Evolutionary conservation across 2,113 vertebrate genomes (phyloP), one percentile per base, ranked within the genome.

Genomic region (Arvicanthis niloticus): DNA sequence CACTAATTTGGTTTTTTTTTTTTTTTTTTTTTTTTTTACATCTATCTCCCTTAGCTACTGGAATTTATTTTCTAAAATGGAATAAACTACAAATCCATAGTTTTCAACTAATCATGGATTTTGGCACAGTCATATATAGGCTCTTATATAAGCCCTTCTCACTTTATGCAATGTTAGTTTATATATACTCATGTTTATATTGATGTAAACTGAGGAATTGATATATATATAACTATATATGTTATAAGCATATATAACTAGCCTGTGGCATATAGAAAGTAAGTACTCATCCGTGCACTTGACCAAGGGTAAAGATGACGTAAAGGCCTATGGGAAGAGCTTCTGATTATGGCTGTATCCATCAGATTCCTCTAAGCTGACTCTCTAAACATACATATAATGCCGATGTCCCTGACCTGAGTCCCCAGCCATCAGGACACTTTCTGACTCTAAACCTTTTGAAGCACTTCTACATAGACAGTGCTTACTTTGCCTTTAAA

Each of bases 21-120:
- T 91, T 91, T 82, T 31, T 5, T n/a, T n/a, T n/a, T 70, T 91
- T 82, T 68, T 91, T 91, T 82, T 31, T 5, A 53, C 56, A 72
- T 91, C 45, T 37, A 58, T 42, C 51, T 82, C 65, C 29, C 65
- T 72, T 26, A 58, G 21, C 29, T 56, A 82, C 13, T 29, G 56
- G 31, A 78, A 3, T 65, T 78, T 91, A 78, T 80, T 67, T 77
- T 42, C 29, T 67, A 80, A 91, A 82, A 9, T 82, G 77, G 11
- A 58, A 13, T 31, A 68, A 53, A 80, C 37, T 40, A 26, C 26
- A 91, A 80, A 81, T 42, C 37, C 24, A 70, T 58, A 68, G 31
- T 82, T 72, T 81, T 34, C 19, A 8, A 81, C 21, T 81, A 81
- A 58, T 81, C 34, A 7, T 34, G 67, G 31, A 91, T 72, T 82